phyloP scores from a whole-genome alignment of 2,888 invertebrate genomes.

The Drosophila percnosoma region DNA sequence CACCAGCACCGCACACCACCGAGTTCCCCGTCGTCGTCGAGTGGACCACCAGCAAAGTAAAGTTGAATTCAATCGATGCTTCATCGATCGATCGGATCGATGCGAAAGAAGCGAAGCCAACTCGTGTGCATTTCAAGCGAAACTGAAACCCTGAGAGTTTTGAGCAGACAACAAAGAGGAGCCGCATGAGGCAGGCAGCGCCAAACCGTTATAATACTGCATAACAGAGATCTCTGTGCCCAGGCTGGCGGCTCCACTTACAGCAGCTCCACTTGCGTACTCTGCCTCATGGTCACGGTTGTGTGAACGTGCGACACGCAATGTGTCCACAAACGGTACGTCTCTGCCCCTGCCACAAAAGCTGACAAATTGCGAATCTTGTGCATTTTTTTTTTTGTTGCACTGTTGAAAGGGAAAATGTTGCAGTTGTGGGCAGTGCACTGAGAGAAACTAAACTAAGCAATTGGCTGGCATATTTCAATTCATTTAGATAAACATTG shows the following conservation, averaged over 20 bases:
- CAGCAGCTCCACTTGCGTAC: neutral
- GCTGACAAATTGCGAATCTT: slow-evolving; percentile 19
- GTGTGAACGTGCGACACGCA: slow-evolving; percentile 63
- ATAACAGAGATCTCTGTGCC: slow-evolving; percentile 8
- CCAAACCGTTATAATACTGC: slow-evolving; percentile 25
- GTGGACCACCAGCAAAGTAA: slow-evolving; percentile 52
- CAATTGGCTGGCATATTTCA: neutral
- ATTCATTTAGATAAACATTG: neutral
- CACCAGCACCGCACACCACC: neutral
- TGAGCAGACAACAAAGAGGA: slow-evolving; percentile 42
- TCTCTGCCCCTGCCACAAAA: slow-evolving; percentile 22
- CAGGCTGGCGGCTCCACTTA: slow-evolving; percentile 2
- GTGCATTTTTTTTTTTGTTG: slow-evolving; percentile 8
- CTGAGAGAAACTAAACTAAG: slow-evolving; percentile 16
- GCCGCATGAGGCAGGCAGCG: slow-evolving; percentile 21
- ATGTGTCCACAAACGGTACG: slow-evolving; percentile 15
- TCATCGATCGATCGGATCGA: slow-evolving; percentile 11
- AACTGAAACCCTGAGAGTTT: slow-evolving; percentile 63
- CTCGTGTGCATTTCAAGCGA: slow-evolving; percentile 62
- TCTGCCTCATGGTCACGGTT: slow-evolving; percentile 46
- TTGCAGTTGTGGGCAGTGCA: slow-evolving; percentile 26
- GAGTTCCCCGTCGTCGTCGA: neutral
- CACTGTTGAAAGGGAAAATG: slow-evolving; percentile 51
- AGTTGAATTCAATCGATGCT: slow-evolving; percentile 15
- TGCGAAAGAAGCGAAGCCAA: slow-evolving; percentile 2